Evolutionary conservation across 2,113 vertebrate genomes (phyloP).

Genomic region (Miniopterus natalensis): DNA sequence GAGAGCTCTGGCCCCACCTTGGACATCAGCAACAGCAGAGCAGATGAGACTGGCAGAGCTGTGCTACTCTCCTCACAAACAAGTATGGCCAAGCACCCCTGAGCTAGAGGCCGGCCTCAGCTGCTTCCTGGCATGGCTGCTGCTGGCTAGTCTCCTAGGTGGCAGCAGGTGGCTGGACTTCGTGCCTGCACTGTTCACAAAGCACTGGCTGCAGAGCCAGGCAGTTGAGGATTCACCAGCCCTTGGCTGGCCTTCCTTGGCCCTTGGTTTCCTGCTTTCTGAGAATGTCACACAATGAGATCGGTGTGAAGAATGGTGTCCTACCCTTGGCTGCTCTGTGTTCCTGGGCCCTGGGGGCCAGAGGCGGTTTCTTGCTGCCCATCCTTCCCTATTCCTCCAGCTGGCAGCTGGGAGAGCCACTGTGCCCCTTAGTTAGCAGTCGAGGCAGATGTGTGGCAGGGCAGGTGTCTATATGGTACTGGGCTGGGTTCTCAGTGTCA

Average conservation of each 20-base stretch:
- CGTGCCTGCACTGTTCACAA: background rate
- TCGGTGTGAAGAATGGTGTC: background rate
- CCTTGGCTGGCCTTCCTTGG: background rate
- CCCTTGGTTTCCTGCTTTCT: background rate
- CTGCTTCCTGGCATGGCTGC: background rate
- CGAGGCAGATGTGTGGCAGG: background rate
- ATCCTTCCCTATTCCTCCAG: background rate
- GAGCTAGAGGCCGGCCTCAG: background rate
- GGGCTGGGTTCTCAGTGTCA: background rate
- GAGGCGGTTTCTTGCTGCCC: background rate
- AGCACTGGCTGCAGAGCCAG: background rate
- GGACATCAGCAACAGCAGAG: constrained; percentile 27
- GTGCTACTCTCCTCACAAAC: background rate
- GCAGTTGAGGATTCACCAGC: background rate
- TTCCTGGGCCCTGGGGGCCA: background rate
- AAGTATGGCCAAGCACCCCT: background rate
- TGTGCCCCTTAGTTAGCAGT: background rate
- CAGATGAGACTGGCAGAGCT: background rate
- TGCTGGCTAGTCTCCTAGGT: background rate
- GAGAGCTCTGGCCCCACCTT: constrained; percentile 53
- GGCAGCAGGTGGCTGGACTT: constrained; percentile 49
- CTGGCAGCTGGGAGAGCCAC: background rate
- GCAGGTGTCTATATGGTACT: background rate
- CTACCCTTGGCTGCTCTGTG: background rate
- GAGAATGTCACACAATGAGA: background rate